phyloP scores from a whole-genome alignment of 2,113 vertebrate genomes.

The Phylloscopus whistleri region DNA sequence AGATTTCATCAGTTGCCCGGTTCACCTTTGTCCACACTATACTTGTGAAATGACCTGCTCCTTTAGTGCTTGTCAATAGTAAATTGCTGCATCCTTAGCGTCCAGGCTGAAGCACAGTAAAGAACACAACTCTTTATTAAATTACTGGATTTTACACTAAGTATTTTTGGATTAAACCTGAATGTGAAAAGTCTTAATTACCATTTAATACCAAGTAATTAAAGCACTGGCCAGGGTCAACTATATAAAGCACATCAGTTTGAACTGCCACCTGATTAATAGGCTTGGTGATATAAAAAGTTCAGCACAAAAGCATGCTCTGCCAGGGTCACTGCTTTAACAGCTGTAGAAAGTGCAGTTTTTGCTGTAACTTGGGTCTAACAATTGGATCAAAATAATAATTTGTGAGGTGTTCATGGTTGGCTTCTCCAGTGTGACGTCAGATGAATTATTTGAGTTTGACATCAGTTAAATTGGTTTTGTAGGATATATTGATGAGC shows the following conservation, averaged over 20 bases:
- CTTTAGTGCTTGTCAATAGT: slow-evolving; percentile 89
- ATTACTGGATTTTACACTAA: slow-evolving; percentile 74
- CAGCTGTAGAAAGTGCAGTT: slow-evolving; percentile 64
- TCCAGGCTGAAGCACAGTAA: slow-evolving; percentile 70
- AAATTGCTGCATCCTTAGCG: slow-evolving; percentile 80
- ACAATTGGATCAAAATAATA: slow-evolving; percentile 71
- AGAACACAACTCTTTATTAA: slow-evolving; percentile 76
- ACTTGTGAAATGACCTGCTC: slow-evolving; percentile 92
- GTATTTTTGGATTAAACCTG: slow-evolving; percentile 80
- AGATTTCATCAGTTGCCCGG: slow-evolving; percentile 96
- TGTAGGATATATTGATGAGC: not conserved
- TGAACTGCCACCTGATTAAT: slow-evolving; percentile 75
- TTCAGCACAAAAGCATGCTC: slow-evolving; percentile 56
- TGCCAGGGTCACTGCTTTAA: slow-evolving; percentile 68
- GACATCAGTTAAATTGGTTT: slow-evolving; percentile 29
- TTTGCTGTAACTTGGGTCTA: slow-evolving; percentile 60
- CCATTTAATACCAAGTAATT: slow-evolving; percentile 76
- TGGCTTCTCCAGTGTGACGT: slow-evolving; percentile 54
- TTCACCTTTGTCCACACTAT: slow-evolving; percentile 93
- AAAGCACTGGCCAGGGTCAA: slow-evolving; percentile 65
- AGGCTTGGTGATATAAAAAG: slow-evolving; percentile 66
- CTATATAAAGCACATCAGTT: slow-evolving; percentile 63
- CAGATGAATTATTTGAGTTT: slow-evolving; percentile 61
- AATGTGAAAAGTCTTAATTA: slow-evolving; percentile 83
- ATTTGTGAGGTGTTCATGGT: slow-evolving; percentile 43